These are phyloP conservation scores for Luscinia megarhynchos DNA, from an alignment of 2,797 vertebrate genomes.

Conservation along the genomic window DNA sequence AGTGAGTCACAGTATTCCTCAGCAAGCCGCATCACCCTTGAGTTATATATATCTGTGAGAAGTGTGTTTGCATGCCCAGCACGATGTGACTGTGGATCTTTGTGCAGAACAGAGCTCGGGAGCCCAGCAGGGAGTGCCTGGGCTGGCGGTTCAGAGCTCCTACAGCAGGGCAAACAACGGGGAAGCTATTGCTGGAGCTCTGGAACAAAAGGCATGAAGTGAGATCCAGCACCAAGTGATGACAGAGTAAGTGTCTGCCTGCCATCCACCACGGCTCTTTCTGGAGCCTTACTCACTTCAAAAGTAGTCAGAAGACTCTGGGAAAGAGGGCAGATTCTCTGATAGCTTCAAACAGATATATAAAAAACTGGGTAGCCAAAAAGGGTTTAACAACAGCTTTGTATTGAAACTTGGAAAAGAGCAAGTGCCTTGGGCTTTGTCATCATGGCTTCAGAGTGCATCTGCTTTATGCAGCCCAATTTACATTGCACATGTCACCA, in stretches of 20 bases:
- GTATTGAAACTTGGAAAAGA: background rate
- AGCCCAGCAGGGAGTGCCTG: background rate
- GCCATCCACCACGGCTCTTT: background rate
- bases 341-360: background rate
- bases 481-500: background rate
- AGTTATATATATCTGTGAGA: constrained; percentile 31
- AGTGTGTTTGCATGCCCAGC: background rate
- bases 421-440: background rate
- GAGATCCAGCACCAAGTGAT: constrained; percentile 56
- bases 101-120: background rate
- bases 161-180: constrained; percentile 17
- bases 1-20: background rate
- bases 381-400: background rate
- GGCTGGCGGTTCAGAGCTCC: constrained; percentile 39
- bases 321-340: background rate
- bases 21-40: constrained; percentile 32
- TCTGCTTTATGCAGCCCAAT: background rate
- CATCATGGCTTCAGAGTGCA: background rate
- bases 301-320: background rate
- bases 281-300: constrained; percentile 21
- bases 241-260: constrained; percentile 43
- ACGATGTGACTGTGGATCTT: background rate
- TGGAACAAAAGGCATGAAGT: constrained; percentile 56
- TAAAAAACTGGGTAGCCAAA: background rate
- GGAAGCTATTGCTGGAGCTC: constrained; percentile 66